A percentile compares a stretch with the other conserved stretches of the same genome.
Conservation (phyloP, 2,113 vertebrate species). For the Recurvirostra avosetta region DNA sequence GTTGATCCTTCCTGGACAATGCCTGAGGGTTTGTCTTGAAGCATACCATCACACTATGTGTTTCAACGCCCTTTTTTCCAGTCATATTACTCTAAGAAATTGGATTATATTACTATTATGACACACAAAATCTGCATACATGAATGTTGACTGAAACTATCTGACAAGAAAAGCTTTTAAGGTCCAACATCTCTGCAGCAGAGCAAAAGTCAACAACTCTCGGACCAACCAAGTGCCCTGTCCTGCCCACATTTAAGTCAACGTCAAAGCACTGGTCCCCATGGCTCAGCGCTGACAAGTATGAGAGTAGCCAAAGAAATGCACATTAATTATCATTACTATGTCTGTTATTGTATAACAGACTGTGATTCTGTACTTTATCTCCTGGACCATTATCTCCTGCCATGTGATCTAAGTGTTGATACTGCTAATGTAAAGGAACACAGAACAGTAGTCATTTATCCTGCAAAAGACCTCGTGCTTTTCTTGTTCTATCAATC, state of each 20-base stretch:
- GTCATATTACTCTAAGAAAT: not conserved
- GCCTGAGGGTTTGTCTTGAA: not conserved
- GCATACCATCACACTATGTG: too few relatives aligned
- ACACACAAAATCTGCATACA: not conserved
- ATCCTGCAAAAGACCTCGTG: conserved; percentile 78
- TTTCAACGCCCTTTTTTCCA: not conserved
- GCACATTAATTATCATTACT: conserved; percentile 63
- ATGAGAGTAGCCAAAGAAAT: conserved; percentile 54
- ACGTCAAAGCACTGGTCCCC: not conserved
- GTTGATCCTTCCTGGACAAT: not conserved
- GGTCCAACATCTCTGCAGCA: not conserved
- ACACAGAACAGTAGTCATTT: conserved; percentile 80
- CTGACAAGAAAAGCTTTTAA: not conserved
- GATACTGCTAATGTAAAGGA: conserved; percentile 76
- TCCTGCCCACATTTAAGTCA: not conserved
- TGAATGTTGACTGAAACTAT: not conserved
- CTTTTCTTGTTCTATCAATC: conserved; percentile 81
- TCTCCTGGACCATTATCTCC: conserved; percentile 69
- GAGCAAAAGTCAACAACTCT: not conserved
- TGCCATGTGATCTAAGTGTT: conserved; percentile 74
- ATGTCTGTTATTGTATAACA: conserved; percentile 70
- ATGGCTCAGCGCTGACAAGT: not conserved
- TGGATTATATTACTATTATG: not conserved
- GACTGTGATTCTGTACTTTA: conserved; percentile 59
- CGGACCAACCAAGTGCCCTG: not conserved